Base-by-base conservation (phyloP, 2,113 vertebrate species). In the Seriola dumerili region DNA sequence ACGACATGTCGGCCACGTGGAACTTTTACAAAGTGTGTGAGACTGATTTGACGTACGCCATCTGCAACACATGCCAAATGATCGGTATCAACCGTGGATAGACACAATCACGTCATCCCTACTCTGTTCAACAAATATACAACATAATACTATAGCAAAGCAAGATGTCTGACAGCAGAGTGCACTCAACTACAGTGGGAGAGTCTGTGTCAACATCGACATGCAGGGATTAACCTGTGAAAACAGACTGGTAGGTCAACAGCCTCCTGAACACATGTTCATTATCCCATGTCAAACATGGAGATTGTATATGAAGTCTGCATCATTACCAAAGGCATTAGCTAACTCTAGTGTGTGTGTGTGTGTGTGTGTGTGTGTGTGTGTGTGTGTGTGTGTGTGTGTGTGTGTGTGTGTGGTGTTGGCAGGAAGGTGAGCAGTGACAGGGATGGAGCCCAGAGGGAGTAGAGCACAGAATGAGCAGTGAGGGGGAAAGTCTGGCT, bases 401-500 rank as follows among this genome's bases (percentile, higher is more conserved):
- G 61, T 70, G 54, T 48, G 36, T 61, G 29, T 48, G 61, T 57
- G 16, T 40, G 17, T 25, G n/a, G 65, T 42, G 34, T 42, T 63
- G 21, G 42, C 54, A 83, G 54, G 19, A 76, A 66, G 5, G 77
- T 36, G 59, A 72, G 46, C n/a, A 34, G 55, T 13, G 46, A 63
- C 32, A 7, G 7, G 55, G 62, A 34, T 46, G 74, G 61, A 81
- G 65, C 59, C 44, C 50, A 50, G 63, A 50, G 48, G 62, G 57
- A 76, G 69, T n/a, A 4, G 13, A 66, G 59, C 58, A 70, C 34
- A 36, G 19, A 70, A 17, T 38, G 79, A 59, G 77, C 67, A 58
- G 59, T 57, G 78, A 29, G 36, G 57, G 61, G 40, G 21, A 46
- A 46, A 14, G 76, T 77, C 67, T 81, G 74, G 25, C 42, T 72